phyloP scores from a whole-genome alignment of 2,888 invertebrate species.

The Cantharis nigra region DNA sequence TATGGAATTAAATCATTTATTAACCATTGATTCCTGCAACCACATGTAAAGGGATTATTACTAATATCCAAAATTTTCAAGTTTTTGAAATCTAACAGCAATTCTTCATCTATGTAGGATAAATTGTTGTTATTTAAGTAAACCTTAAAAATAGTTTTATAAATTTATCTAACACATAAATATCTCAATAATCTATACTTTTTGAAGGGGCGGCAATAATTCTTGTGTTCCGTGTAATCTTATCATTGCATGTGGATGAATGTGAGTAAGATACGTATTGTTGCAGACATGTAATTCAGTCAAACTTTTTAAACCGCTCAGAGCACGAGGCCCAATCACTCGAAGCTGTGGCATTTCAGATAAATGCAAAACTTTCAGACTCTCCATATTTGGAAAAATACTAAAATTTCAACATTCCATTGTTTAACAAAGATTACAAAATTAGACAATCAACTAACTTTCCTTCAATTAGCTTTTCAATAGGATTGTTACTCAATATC shows the following conservation, averaged over 20 bases:
- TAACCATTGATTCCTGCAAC: constrained; percentile 77
- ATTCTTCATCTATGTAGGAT: constrained; percentile 63
- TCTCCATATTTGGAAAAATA: constrained; percentile 66
- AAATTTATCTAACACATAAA: background rate
- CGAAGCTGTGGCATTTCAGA: constrained; percentile 67
- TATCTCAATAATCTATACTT: background rate
- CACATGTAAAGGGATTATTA: constrained; percentile 76
- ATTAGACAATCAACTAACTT: background rate
- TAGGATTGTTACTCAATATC: background rate
- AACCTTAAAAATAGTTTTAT: constrained; percentile 57
- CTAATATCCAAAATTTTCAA: constrained; percentile 68
- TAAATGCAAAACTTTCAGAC: constrained; percentile 68
- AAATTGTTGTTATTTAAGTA: constrained; percentile 74
- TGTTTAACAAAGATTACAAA: background rate
- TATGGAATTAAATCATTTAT: constrained; percentile 64
- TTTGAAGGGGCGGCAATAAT: background rate
- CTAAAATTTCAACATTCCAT: constrained; percentile 52
- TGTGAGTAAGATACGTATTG: background rate
- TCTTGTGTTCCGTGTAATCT: background rate
- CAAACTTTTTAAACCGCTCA: background rate
- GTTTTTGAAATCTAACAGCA: constrained; percentile 69
- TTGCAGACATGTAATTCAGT: background rate
- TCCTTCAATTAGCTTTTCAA: background rate
- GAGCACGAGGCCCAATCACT: background rate
- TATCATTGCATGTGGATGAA: background rate